These are phyloP conservation scores for Meloidogyne chitwoodi DNA, from an alignment of 1,140 invertebrate genomes.

Conservation along the genomic window DNA sequence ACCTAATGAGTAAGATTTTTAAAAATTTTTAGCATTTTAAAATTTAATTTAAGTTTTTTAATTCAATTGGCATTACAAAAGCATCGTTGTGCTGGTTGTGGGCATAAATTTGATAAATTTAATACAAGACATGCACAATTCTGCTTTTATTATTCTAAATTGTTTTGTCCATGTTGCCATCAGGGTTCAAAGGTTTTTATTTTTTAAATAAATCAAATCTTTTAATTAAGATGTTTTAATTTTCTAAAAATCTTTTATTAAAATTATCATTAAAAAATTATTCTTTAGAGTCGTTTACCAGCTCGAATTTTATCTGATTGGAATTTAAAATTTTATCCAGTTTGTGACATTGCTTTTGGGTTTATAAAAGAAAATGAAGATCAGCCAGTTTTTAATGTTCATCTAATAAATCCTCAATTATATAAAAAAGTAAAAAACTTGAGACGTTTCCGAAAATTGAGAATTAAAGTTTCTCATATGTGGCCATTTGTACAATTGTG, in stretches of 20 bases:
- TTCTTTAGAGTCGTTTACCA: constrained; percentile 67
- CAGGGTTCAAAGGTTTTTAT: constrained; percentile 68
- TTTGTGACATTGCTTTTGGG: constrained; percentile 76
- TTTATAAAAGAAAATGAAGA: constrained; percentile 73
- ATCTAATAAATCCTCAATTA: constrained; percentile 61
- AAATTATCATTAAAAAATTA: too few species aligned
- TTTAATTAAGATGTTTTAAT: too few species aligned
- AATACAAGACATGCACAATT: constrained; percentile 64
- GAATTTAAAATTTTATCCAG: constrained; percentile 73
- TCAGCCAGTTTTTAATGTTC: constrained; percentile 76
- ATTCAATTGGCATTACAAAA: constrained; percentile 71
- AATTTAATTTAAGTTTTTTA: constrained; percentile 35
- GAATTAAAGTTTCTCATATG: constrained; percentile 36
- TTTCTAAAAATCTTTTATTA: too few species aligned
- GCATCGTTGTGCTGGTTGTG: constrained; percentile 79
- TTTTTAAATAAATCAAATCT: background rate
- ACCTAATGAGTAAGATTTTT: constrained; percentile 32
- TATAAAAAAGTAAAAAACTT: constrained; percentile 35
- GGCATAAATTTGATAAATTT: constrained; percentile 71
- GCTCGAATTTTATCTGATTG: constrained; percentile 73
- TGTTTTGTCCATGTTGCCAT: constrained; percentile 84
- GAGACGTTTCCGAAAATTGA: constrained; percentile 28
- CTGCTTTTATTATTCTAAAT: constrained; percentile 79
- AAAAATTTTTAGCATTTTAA: background rate
- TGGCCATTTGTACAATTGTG: constrained; percentile 43